Evolutionary conservation across 1,140 invertebrate genomes (phyloP), one percentile per base, ranked within the genome.

Genomic region (Lepidurus arcticus): DNA sequence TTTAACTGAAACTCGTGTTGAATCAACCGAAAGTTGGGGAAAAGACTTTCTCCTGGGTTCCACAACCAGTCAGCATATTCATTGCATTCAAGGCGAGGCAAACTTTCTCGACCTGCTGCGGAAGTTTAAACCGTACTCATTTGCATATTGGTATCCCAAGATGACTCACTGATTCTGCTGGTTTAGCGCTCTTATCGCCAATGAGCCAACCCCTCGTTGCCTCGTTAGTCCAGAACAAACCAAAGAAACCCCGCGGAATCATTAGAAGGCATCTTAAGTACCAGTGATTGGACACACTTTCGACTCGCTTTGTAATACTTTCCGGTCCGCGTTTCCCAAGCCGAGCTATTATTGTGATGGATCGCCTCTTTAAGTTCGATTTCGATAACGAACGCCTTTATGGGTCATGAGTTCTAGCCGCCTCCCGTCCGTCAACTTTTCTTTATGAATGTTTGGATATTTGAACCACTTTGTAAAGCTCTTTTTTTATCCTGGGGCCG

Each of bases 21-120:
- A 16, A 65, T 65, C 53, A 65, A 65, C 53, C 53, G 53, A 65
- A 65, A 65, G 53, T 65, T 34, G 53, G 16, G 53, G 21, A 65
- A 65, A 65, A 13, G 53, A 65, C 53, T 65, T 65, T 65, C 53
- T 65, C 53, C 53, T 65, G 9, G n/a, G 13, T n/a, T 21, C 53
- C 53, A 21, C 34, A 65, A 65, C 53, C 53, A 65, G 53, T 65
- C 21, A 21, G 21, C 13, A 65, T 65, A 65, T 65, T 9, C 53
- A 65, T 21, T 5, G 53, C 53, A 16, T 34, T 34, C 34, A 11
- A 65, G 53, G 53, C 16, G 53, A 65, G 16, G 16, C 16, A 47
- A 47, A 16, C 53, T 65, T 65, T 65, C 53, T 65, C 53, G 53
- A 21, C 16, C 21, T 3, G n/a, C 21, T 65, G 53, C 16, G 53